Evolutionary conservation across 2,797 vertebrate genomes (phyloP), one percentile per base, ranked within the genome.

Genomic region (Ciconia nigra): DNA sequence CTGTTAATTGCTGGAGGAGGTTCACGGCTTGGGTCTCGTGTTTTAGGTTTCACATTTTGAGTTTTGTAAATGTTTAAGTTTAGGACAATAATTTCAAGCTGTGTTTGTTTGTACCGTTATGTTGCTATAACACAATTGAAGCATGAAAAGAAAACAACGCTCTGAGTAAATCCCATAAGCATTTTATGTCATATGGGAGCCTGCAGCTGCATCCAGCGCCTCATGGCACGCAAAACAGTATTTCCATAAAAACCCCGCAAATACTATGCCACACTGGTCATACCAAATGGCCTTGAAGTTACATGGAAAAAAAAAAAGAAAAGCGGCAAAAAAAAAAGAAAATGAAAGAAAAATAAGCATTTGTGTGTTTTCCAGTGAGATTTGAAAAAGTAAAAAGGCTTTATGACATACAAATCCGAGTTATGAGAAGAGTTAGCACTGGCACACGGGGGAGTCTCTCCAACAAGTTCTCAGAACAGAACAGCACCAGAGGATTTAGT

Each of bases 401-500:
- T 66, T 19, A 4, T 1, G 17, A 21, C 5, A 9, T 5, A 41
- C 28, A 41, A 41, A 62, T 13, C 9, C 12, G 31, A 61, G 25
- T 10, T 39, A 0, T 1, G 55, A 42, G 69, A 41, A 39, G 59
- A 28, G 61, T 9, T 7, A 5, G 31, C 37, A 42, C 10, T 15
- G 5, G 15, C 2, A 13, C 26, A 2, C 10, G 15, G 8, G 15
- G 6, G 15, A 52, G 3, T 3, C 8, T 31, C 37, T 37, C 22
- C 9, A 5, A 4, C 13, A 18, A 14, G 4, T 9, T 37, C 54
- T 67, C 2, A 0, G 2, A 0, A 1, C 15, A 25, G 19, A 58
- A 7, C 25, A 16, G 33, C 24, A 6, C 3, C 33, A 5, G 13
- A 16, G 15, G 3, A 10, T 26, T n/a, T 0, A 15, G 15, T 8